A percentile compares a stretch with the other conserved stretches of the same genome.
phyloP scores from a whole-genome alignment of 1,140 invertebrate species.

The Tetraneura akinire region DNA sequence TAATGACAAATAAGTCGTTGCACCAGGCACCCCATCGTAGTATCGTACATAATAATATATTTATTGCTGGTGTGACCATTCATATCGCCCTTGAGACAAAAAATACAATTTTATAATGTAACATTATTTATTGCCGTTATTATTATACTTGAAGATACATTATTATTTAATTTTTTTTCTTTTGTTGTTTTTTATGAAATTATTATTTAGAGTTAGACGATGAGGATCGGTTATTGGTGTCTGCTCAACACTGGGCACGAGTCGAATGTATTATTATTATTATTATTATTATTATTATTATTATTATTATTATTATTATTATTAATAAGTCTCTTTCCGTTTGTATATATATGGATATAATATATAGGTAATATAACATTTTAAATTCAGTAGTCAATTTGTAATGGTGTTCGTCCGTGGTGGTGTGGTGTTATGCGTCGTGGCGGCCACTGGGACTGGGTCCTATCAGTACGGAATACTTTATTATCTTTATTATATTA shows the following conservation, averaged over 20 bases:
- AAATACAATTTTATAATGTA: background rate
- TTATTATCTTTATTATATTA: background rate
- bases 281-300: background rate
- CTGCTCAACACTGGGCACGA: slow-evolving; percentile 4
- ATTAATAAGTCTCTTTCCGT: background rate
- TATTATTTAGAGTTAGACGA: background rate
- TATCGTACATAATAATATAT: background rate
- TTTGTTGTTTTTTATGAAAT: background rate
- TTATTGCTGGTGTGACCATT: background rate
- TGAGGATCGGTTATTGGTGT: slow-evolving; percentile 13
- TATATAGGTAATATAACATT: background rate
- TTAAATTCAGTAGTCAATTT: slow-evolving; percentile 7
- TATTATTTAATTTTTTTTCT: background rate
- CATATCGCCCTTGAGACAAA: background rate
- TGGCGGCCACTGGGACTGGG: too few species aligned
- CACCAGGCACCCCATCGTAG: too few species aligned
- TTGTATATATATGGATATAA: background rate
- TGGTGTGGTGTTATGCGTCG: background rate
- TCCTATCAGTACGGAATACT: slow-evolving; percentile 11
- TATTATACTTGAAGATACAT: too few species aligned
- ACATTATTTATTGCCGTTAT: too few species aligned
- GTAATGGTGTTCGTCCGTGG: background rate
- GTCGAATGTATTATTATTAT: too few species aligned
- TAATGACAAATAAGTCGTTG: background rate
- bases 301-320: too few species aligned